Conservation (phyloP, 2,113 vertebrate species). For the Polyodon spathula region DNA sequence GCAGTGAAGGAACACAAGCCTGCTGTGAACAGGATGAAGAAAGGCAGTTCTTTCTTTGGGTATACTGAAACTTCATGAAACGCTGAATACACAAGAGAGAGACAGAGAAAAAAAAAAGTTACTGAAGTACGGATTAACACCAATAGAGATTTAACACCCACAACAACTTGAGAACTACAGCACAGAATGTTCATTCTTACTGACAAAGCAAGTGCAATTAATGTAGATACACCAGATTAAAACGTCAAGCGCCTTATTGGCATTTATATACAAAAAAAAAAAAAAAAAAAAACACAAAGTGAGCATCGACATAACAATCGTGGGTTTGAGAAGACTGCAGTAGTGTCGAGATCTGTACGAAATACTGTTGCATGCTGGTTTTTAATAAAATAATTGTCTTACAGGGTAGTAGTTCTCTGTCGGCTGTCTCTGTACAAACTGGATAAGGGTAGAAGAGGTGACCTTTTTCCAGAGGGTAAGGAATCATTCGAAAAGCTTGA, state of each 20-base stretch:
- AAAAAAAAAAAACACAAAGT: too few species aligned
- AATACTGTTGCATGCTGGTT: too few species aligned
- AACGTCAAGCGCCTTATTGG: too few species aligned
- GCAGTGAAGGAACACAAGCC: slow-evolving; percentile 96
- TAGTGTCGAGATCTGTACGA: slow-evolving; percentile 20
- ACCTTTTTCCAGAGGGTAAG: slow-evolving; percentile 95
- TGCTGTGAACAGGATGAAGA: slow-evolving; percentile 97
- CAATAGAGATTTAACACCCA: too few species aligned
- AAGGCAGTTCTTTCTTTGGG: slow-evolving; percentile 96
- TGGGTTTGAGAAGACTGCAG: too few species aligned
- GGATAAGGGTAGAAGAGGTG: slow-evolving; percentile 97
- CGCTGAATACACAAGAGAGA: slow-evolving; percentile 61
- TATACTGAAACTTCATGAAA: slow-evolving; percentile 98
- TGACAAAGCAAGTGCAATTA: too few species aligned
- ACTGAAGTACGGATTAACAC: slow-evolving; percentile 49
- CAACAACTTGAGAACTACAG: too few species aligned
- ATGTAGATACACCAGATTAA: too few species aligned
- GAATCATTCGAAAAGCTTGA: slow-evolving; percentile 98
- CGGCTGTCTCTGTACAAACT: slow-evolving; percentile 96
- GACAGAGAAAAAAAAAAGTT: slow-evolving; percentile 8
- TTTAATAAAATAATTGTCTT: slow-evolving; percentile 47
- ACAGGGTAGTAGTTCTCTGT: slow-evolving; percentile 95
- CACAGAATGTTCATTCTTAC: too few species aligned
- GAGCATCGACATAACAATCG: too few species aligned
- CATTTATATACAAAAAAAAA: too few species aligned